These are phyloP conservation scores for Aurelia sp. DNA, from an alignment of 30 jellyfish, hydroid and myxozoan genomes.

Conservation along the genomic window DNA sequence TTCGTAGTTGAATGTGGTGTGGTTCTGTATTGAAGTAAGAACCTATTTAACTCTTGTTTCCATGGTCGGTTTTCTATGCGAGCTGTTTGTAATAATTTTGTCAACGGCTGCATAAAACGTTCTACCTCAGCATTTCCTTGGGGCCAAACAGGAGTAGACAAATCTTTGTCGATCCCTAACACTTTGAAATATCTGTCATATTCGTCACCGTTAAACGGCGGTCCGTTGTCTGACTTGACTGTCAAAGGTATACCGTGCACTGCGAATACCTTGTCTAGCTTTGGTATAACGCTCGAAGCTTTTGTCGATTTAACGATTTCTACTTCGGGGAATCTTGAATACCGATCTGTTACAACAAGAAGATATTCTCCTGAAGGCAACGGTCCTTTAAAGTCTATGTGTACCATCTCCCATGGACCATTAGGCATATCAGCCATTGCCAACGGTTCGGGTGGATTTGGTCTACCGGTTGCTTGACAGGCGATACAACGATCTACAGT, in stretches of 20 bases:
- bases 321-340: constrained; percentile 46
- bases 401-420: constrained; percentile 20
- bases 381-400: constrained; percentile 28
- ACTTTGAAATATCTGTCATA: not conserved
- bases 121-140: constrained; percentile 20
- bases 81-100: constrained; percentile 1
- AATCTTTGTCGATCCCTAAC: constrained; percentile 26
- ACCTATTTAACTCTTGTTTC: constrained; percentile 26
- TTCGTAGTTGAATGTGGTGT: too few relatives aligned
- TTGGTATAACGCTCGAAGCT: constrained; percentile 13
- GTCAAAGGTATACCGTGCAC: constrained; percentile 25
- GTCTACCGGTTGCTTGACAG: constrained; percentile 25
- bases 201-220: constrained; percentile 17
- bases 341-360: constrained; percentile 18
- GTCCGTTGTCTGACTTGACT: constrained; percentile 20
- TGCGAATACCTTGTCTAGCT: constrained; percentile 25
- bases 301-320: constrained; percentile 29
- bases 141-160: constrained; percentile 35
- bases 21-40: not conserved
- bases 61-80: constrained; percentile 2
- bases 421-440: constrained; percentile 8
- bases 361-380: constrained; percentile 23
- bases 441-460: constrained; percentile 33
- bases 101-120: constrained; percentile 24
- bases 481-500: constrained; percentile 8